Percentiles rank a stretch among this genome's conserved stretches.
Evolutionary conservation across 2,888 invertebrate genomes (phyloP).

Genomic region (Nephrotoma flavescens): DNA sequence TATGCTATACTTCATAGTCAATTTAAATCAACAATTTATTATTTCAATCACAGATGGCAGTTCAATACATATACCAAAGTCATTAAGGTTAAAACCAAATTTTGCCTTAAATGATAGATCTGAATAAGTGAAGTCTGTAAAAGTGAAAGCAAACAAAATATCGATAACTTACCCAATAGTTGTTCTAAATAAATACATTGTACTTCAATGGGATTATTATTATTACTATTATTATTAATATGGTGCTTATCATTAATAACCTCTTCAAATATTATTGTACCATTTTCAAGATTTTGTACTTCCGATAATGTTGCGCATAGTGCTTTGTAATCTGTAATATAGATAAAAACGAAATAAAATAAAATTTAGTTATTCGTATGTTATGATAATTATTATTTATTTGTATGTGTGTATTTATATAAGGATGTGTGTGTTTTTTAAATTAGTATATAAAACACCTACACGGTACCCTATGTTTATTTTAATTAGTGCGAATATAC

Average conservation of each 20-base stretch:
- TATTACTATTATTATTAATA: slow-evolving; percentile 14
- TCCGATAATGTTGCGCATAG: slow-evolving; percentile 32
- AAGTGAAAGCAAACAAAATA: too few relatives aligned
- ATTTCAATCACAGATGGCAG: too few relatives aligned
- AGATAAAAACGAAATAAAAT: slow-evolving; percentile 7
- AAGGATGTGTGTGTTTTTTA: background rate
- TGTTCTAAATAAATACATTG: slow-evolving; percentile 17
- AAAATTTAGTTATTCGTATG: background rate
- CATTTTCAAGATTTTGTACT: slow-evolving; percentile 31
- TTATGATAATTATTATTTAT: background rate
- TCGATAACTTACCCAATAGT: slow-evolving; percentile 14
- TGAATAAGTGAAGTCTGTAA: too few relatives aligned
- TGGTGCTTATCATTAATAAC: background rate
- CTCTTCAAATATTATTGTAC: slow-evolving; percentile 30
- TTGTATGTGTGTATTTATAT: background rate
- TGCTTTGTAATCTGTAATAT: slow-evolving; percentile 33
- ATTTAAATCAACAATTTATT: too few relatives aligned
- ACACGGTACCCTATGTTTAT: background rate
- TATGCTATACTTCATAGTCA: too few relatives aligned
- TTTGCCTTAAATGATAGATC: too few relatives aligned
- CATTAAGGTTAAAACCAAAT: too few relatives aligned
- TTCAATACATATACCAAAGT: too few relatives aligned
- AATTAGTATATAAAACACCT: background rate
- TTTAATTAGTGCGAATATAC: background rate
- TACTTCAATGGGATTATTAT: slow-evolving; percentile 21